Percentiles rank a stretch among this genome's conserved stretches.
Conservation (phyloP, 2,113 vertebrate species). For the Coreoperca whiteheadi region DNA sequence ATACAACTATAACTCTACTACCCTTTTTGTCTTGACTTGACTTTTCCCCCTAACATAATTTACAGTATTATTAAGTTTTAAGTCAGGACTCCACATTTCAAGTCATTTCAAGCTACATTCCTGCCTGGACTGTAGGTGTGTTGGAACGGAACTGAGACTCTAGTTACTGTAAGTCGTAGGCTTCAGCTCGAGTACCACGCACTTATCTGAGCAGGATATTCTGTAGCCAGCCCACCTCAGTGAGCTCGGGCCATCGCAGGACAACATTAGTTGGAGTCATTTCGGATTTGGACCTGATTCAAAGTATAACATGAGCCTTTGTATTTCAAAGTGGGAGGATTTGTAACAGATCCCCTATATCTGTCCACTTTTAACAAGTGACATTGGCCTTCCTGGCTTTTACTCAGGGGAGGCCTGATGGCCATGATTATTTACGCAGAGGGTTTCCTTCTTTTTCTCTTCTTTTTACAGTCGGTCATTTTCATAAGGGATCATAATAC, state of each 20-base stretch:
- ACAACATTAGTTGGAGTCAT: conserved; percentile 30
- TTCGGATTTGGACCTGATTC: conserved; percentile 32
- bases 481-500: conserved; percentile 90
- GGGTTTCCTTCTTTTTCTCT: conserved; percentile 61
- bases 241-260: background rate
- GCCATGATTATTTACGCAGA: conserved; percentile 79
- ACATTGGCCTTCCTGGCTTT: conserved; percentile 48
- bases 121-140: conserved; percentile 57
- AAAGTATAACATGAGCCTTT: conserved; percentile 40
- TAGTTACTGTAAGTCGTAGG: conserved; percentile 54
- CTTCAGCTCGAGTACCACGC: conserved; percentile 59
- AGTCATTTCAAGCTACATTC: conserved; percentile 15
- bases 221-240: conserved; percentile 37
- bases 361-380: conserved; percentile 57
- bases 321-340: conserved; percentile 62
- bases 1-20: too few species aligned
- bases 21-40: background rate
- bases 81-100: conserved; percentile 9
- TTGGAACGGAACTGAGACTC: conserved; percentile 64
- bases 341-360: conserved; percentile 56
- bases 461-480: conserved; percentile 88
- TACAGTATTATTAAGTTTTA: conserved; percentile 19
- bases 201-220: conserved; percentile 60
- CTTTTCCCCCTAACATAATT: background rate
- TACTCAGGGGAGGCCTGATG: conserved; percentile 44